Evolutionary conservation across 2,888 invertebrate species (phyloP).

Genomic region (Cepaea hortensis): DNA sequence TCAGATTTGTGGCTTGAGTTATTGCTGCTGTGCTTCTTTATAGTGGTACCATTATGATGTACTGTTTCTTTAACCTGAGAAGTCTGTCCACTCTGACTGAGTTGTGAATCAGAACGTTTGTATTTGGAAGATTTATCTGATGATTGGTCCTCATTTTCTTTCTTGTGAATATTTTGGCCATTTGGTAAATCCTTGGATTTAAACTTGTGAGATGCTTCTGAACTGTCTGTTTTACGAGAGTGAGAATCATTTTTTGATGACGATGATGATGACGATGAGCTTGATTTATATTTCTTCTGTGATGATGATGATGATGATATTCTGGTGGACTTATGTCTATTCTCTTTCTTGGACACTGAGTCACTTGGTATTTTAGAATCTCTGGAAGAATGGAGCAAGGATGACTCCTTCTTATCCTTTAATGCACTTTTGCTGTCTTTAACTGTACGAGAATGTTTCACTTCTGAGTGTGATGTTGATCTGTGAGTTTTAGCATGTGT

Average conservation of each 20-base stretch:
- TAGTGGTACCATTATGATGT: not conserved
- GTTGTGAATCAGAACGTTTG: not conserved
- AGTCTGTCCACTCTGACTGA: not conserved
- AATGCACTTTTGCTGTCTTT: constrained; percentile 9
- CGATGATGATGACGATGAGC: constrained; percentile 1
- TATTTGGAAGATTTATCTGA: not conserved
- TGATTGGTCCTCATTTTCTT: not conserved
- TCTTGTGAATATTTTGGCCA: constrained; percentile 3
- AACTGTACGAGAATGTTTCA: not conserved
- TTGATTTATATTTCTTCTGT: not conserved
- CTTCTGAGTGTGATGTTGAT: constrained; percentile 2
- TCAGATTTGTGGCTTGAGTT: not conserved
- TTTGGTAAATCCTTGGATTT: not conserved
- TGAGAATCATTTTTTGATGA: not conserved
- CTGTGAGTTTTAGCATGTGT: not conserved
- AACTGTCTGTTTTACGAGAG: constrained; percentile 18
- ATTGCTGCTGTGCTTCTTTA: not conserved
- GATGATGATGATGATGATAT: constrained; percentile 6
- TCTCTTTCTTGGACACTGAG: constrained; percentile 20
- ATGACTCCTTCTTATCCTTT: not conserved
- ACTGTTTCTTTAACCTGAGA: constrained; percentile 3
- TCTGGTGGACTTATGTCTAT: constrained; percentile 13
- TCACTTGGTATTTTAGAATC: not conserved
- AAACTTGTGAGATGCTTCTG: constrained; percentile 4
- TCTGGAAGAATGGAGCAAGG: not conserved